Base-by-base conservation (phyloP, 2,797 vertebrate genomes). In the Tympanoctomys barrerae region DNA sequence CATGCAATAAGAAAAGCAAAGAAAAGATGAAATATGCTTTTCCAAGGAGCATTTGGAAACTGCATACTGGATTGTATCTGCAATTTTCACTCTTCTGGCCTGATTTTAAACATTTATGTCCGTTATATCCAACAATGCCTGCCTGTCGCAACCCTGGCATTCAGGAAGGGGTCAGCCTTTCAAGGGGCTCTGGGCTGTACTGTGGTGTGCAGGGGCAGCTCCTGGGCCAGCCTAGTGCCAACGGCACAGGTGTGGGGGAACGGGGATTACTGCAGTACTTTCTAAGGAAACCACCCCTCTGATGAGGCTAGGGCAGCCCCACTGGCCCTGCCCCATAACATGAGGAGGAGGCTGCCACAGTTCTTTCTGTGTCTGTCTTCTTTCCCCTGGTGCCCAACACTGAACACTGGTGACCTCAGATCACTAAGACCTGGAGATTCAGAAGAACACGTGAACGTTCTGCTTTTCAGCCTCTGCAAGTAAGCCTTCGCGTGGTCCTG, bases 101-200 rank as follows among this genome's bases (percentile, higher is more conserved):
- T 22, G 64, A 71, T 36, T 59, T n/a, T 26, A 11, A 28, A 28
- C 12, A 14, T 39, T 2, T 3, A 36, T 33, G 42, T 26, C 49
- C 73, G 0, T 59, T 36, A 6, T 33, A 52, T 73, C 52, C 13
- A 59, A 66, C 57, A 46, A 16, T 33, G 42, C 78, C 54, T 33
- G 7, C 11, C 7, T 31, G 24, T 6, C 3, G 9, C 26, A 9
- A 1, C 13, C 14, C 39, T 13, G 36, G n/a, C 16, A 26, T n/a
- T 14, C 22, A 1, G 0, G 42, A 31, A 31, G 26, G 42, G 10
- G 10, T 24, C 8, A 28, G 36, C 1, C 49, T 31, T 22, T 22
- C 7, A 2, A 7, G 7, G 33, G 7, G 0, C 4, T 52, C 9
- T 5, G 16, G 49, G 1, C 46, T 26, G 1, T 54, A 13, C 19